A percentile compares a stretch with the other conserved stretches of the same genome.
These are phyloP conservation scores for Diplogasteroides magnus DNA, from an alignment of 1,140 invertebrate species.

Conservation along the genomic window DNA sequence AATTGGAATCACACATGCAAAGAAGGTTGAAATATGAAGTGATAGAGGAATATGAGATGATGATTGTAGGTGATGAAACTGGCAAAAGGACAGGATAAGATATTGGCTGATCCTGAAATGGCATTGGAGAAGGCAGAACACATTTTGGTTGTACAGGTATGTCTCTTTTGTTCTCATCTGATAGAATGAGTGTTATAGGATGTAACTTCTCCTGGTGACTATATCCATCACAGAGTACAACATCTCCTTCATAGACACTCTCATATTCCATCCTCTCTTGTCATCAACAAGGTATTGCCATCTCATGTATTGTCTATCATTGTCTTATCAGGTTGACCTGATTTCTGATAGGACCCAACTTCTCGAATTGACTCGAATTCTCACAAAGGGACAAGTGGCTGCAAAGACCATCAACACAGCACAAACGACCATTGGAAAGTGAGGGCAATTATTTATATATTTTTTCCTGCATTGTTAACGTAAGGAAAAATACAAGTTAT, in stretches of 20 bases:
- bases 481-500: constrained; percentile 6
- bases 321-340: constrained; percentile 36
- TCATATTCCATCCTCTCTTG: constrained; percentile 43
- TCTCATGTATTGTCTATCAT: background rate
- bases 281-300: constrained; percentile 42
- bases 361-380: constrained; percentile 32
- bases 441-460: background rate
- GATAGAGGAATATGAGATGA: background rate
- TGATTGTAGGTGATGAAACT: constrained; percentile 11
- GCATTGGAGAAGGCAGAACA: constrained; percentile 48
- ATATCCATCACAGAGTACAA: constrained; percentile 50
- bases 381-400: constrained; percentile 36
- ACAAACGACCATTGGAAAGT: constrained; percentile 24
- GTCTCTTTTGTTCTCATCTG: constrained; percentile 17
- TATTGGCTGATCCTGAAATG: constrained; percentile 48
- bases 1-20: constrained; percentile 45
- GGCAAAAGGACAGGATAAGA: constrained; percentile 36
- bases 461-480: background rate
- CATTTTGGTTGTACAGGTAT: constrained; percentile 42
- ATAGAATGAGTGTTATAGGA: constrained; percentile 23
- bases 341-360: constrained; percentile 35
- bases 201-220: constrained; percentile 40
- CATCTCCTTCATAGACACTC: constrained; percentile 48
- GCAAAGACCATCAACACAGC: constrained; percentile 24
- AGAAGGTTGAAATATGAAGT: constrained; percentile 32